phyloP scores from a whole-genome alignment of 2,113 vertebrate genomes.

The Dinomys branickii region DNA sequence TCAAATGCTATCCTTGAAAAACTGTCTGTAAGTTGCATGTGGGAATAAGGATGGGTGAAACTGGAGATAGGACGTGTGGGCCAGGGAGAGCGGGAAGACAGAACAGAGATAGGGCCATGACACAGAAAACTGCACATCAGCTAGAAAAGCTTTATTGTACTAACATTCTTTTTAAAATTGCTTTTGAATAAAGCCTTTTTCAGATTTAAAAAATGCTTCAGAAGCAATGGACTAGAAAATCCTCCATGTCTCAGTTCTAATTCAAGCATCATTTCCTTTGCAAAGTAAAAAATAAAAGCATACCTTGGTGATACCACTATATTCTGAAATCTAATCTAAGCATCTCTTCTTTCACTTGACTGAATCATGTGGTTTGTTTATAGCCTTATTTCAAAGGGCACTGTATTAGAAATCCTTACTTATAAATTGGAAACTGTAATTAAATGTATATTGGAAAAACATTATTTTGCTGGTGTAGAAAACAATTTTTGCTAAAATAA shows the following conservation, averaged over 20 bases:
- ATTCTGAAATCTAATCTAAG: conserved; percentile 58
- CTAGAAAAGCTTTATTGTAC: not conserved
- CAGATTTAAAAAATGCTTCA: conserved; percentile 55
- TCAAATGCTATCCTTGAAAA: not conserved
- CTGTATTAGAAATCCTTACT: conserved; percentile 50
- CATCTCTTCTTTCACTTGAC: conserved; percentile 51
- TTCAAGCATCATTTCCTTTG: conserved; percentile 46
- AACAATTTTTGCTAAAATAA: conserved; percentile 34
- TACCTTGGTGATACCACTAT: not conserved
- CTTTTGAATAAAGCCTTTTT: conserved; percentile 59
- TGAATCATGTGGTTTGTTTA: conserved; percentile 57
- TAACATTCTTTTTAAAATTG: conserved; percentile 29
- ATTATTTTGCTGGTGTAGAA: conserved; percentile 25
- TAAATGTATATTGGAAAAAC: conserved; percentile 50
- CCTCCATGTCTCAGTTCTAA: conserved; percentile 34
- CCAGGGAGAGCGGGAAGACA: not conserved
- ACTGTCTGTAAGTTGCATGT: not conserved
- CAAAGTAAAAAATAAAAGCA: conserved; percentile 64
- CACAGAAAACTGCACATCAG: not conserved
- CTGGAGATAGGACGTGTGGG: not conserved
- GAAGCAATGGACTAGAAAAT: conserved; percentile 51
- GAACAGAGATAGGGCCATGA: not conserved
- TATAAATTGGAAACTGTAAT: conserved; percentile 49
- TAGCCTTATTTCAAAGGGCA: conserved; percentile 56
- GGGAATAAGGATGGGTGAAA: not conserved